These are phyloP conservation scores for Ceuthmochares aereus DNA, from an alignment of 2,113 vertebrate genomes.

Conservation along the genomic window DNA sequence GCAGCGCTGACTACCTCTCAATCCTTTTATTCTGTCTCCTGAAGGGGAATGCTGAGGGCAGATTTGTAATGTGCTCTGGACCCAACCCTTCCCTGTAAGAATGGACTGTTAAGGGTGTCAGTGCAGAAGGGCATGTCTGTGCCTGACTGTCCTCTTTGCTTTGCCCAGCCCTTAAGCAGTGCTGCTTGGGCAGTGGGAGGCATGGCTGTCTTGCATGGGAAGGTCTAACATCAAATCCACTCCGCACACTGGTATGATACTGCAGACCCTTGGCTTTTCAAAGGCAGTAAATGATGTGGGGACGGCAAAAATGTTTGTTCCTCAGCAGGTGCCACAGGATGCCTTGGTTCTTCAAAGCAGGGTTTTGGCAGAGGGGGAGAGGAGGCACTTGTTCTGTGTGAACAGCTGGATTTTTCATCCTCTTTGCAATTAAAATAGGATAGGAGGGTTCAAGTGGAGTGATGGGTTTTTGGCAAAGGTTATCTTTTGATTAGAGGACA, in stretches of 20 bases:
- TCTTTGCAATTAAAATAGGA: slow-evolving; percentile 6
- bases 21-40: background rate
- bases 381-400: background rate
- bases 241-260: fast-evolving
- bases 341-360: background rate
- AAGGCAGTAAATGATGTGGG: background rate
- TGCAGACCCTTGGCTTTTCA: background rate
- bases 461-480: background rate
- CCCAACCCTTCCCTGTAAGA: background rate
- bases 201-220: background rate
- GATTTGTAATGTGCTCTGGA: background rate
- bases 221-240: background rate
- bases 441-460: background rate
- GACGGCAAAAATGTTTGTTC: background rate
- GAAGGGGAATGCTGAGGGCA: background rate
- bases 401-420: background rate
- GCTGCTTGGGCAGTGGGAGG: background rate
- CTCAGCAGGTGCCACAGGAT: background rate
- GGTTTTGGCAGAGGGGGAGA: background rate
- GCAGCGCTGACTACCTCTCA: background rate
- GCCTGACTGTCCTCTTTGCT: background rate
- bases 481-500: slow-evolving; percentile 33
- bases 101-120: background rate
- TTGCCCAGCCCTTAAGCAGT: background rate
- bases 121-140: background rate